These are phyloP conservation scores for Hypomecis punctinalis DNA, from an alignment of 2,888 invertebrate species.

Conservation along the genomic window DNA sequence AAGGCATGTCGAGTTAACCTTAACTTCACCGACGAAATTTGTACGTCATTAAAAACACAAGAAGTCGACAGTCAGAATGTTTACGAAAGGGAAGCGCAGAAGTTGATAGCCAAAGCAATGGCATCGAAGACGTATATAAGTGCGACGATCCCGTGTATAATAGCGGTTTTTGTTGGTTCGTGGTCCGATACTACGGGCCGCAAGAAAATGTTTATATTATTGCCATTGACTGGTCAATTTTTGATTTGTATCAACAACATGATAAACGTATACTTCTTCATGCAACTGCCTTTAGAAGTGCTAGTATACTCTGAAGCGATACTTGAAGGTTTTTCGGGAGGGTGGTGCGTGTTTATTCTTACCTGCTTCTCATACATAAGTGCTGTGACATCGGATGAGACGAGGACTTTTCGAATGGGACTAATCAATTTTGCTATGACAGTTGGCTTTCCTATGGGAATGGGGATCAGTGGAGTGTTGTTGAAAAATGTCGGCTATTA, in stretches of 20 bases:
- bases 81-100: constrained; percentile 86
- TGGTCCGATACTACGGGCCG: constrained; percentile 88
- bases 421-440: constrained; percentile 94
- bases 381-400: constrained; percentile 90
- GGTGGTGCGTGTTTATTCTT: constrained; percentile 93
- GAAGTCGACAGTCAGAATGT: constrained; percentile 82
- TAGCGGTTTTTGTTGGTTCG: constrained; percentile 92
- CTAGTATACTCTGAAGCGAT: constrained; percentile 90
- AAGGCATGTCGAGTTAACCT: constrained; percentile 94
- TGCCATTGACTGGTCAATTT: constrained; percentile 90
- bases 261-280: constrained; percentile 90
- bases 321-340: constrained; percentile 90
- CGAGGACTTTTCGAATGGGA: constrained; percentile 92
- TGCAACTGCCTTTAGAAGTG: constrained; percentile 89
- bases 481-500: constrained; percentile 89
- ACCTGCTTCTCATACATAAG: constrained; percentile 93
- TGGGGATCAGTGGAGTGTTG: constrained; percentile 92
- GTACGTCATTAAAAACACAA: constrained; percentile 88
- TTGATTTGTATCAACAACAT: constrained; percentile 89
- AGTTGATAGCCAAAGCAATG: constrained; percentile 89
- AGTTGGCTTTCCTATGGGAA: constrained; percentile 94
- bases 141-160: constrained; percentile 89
- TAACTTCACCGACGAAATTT: constrained; percentile 88
- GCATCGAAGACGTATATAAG: constrained; percentile 93
- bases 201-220: constrained; percentile 90